Percentiles rank a stretch among this genome's conserved stretches.
Evolutionary conservation across 2,888 invertebrate genomes (phyloP).

Genomic region (Pachycephus smyrnensis): DNA sequence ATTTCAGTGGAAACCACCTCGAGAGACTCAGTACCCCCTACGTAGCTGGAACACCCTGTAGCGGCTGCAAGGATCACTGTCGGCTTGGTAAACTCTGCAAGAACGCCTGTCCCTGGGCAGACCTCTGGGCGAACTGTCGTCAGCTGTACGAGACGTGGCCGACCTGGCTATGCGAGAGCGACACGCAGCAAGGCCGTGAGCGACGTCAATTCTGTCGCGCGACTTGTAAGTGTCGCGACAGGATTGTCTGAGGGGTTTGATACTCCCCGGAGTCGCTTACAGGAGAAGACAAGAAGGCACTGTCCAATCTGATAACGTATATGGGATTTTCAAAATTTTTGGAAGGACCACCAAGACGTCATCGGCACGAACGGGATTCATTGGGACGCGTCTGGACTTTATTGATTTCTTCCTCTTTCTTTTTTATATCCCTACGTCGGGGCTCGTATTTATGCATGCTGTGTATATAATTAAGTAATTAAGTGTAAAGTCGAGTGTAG

Average conservation of each 20-base stretch:
- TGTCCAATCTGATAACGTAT: neutral
- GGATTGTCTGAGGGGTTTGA: conserved; percentile 61
- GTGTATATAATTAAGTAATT: neutral
- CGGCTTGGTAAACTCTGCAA: conserved; percentile 77
- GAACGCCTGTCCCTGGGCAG: conserved; percentile 77
- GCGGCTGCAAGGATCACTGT: conserved; percentile 75
- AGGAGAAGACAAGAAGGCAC: conserved; percentile 1
- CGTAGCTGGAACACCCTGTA: conserved; percentile 75
- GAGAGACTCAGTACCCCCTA: conserved; percentile 76
- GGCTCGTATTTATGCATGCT: conserved; percentile 7
- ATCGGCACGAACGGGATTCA: neutral
- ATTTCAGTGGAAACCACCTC: conserved; percentile 77
- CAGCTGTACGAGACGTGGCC: conserved; percentile 73
- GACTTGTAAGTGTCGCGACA: conserved; percentile 77
- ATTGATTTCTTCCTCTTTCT: neutral
- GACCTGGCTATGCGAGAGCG: conserved; percentile 73
- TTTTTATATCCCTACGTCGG: neutral
- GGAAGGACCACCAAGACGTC: neutral
- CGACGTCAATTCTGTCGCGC: conserved; percentile 75
- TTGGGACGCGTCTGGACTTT: neutral
- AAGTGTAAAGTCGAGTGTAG: neutral
- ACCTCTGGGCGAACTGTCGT: conserved; percentile 80
- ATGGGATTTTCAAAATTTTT: neutral
- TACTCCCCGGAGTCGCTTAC: conserved; percentile 26
- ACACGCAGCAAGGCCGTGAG: conserved; percentile 70